phyloP scores from a whole-genome alignment of 2,888 invertebrate genomes.

The Drosophila emarginata region DNA sequence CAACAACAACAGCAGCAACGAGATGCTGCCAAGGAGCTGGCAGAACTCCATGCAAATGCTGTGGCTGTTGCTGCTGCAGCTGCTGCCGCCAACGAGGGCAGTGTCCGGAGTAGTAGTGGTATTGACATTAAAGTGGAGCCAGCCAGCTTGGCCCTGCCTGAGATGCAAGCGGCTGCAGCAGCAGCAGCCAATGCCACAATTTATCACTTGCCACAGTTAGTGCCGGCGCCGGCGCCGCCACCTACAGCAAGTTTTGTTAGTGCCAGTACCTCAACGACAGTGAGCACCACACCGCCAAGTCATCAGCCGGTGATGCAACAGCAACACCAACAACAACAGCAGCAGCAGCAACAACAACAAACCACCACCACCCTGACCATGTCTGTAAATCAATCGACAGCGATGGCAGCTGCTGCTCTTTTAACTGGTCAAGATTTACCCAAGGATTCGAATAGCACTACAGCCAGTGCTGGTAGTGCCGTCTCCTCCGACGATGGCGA shows the following conservation, averaged over 20 bases:
- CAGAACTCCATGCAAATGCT: constrained; percentile 71
- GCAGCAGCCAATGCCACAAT: constrained; percentile 55
- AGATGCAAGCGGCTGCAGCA: constrained; percentile 57
- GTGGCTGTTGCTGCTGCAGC: constrained; percentile 48
- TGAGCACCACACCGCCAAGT: constrained; percentile 51
- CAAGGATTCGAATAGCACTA: constrained; percentile 79
- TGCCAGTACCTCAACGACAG: constrained; percentile 29
- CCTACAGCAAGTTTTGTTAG: constrained; percentile 52
- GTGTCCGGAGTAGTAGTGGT: constrained; percentile 46
- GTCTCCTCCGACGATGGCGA: constrained; percentile 79
- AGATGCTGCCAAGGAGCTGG: constrained; percentile 73
- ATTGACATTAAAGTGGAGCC: constrained; percentile 79
- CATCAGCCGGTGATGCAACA: constrained; percentile 19
- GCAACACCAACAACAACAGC: constrained; percentile 33
- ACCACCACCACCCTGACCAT: constrained; percentile 54
- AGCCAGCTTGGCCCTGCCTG: constrained; percentile 43
- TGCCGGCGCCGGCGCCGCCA: constrained; percentile 60
- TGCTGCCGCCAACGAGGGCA: constrained; percentile 39
- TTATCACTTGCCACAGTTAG: constrained; percentile 75
- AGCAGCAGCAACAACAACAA: not conserved
- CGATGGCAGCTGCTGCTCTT: constrained; percentile 49
- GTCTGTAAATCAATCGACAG: constrained; percentile 51
- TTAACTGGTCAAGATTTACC: constrained; percentile 57
- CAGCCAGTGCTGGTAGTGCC: constrained; percentile 79
- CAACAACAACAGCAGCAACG: constrained; percentile 64